Evolutionary conservation across 2,113 vertebrate genomes (phyloP).

Genomic region (Ursus arctos): DNA sequence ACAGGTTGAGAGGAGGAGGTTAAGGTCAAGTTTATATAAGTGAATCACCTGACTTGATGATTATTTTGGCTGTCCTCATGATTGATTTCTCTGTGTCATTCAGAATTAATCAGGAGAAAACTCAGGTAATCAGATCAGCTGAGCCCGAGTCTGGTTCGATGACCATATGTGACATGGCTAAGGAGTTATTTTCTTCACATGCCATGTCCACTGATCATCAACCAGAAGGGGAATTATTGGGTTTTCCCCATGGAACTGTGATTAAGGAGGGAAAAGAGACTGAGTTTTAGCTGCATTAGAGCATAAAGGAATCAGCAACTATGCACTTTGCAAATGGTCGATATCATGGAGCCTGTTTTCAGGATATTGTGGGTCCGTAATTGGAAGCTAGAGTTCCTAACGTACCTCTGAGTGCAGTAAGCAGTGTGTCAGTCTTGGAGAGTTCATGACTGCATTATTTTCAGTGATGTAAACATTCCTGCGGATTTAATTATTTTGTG

Average conservation of each 20-base stretch:
- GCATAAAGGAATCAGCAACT: not conserved
- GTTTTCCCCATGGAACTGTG: slow-evolving; percentile 29
- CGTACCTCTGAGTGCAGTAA: not conserved
- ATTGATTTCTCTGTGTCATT: slow-evolving; percentile 78
- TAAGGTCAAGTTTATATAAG: slow-evolving; percentile 78
- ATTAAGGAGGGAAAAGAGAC: not conserved
- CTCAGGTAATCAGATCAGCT: slow-evolving; percentile 72
- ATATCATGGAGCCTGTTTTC: not conserved
- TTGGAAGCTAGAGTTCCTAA: not conserved
- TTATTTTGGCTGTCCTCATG: slow-evolving; percentile 74
- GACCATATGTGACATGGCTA: slow-evolving; percentile 57
- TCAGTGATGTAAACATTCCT: not conserved
- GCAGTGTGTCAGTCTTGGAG: not conserved
- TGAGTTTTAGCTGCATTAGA: not conserved
- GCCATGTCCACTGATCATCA: slow-evolving; percentile 73
- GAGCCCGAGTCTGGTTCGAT: slow-evolving; percentile 22
- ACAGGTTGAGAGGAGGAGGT: slow-evolving; percentile 36
- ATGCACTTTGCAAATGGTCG: not conserved
- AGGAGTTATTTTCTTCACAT: slow-evolving; percentile 73
- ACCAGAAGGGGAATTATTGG: not conserved
- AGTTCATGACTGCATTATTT: not conserved
- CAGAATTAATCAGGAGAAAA: slow-evolving; percentile 76
- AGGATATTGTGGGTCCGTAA: not conserved
- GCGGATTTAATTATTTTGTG: not conserved
- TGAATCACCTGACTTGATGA: slow-evolving; percentile 61